phyloP scores from a whole-genome alignment of 2,113 vertebrate species.

The Erpornis zantholeuca region DNA sequence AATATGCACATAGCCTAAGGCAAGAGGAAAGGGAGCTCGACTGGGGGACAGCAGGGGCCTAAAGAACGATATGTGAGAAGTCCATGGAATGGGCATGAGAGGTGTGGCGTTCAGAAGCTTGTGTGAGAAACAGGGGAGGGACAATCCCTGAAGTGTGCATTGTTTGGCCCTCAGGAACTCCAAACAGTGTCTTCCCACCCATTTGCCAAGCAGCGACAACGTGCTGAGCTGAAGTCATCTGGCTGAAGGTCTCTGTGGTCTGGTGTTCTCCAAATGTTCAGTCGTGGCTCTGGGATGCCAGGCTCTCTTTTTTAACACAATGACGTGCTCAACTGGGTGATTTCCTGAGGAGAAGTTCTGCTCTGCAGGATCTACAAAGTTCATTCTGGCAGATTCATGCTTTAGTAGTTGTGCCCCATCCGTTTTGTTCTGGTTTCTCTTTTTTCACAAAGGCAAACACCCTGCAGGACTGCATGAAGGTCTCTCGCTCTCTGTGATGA shows the following conservation, averaged over 20 bases:
- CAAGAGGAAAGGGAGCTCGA: not conserved
- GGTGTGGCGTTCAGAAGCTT: not conserved
- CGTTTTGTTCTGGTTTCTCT: not conserved
- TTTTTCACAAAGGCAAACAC: accelerated
- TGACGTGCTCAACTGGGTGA: not conserved
- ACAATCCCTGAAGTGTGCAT: not conserved
- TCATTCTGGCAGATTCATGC: not conserved
- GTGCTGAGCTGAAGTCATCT: not conserved
- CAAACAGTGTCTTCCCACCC: not conserved
- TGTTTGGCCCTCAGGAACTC: not conserved
- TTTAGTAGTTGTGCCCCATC: not conserved
- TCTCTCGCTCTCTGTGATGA: not conserved
- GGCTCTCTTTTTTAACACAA: not conserved
- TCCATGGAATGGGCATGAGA: not conserved
- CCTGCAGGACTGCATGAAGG: not conserved
- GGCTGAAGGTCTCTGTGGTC: not conserved
- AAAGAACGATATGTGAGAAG: not conserved
- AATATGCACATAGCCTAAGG: not conserved
- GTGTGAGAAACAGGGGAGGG: not conserved
- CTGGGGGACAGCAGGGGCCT: not conserved
- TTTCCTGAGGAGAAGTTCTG: not conserved
- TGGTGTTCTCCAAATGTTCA: not conserved
- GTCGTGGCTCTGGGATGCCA: not conserved
- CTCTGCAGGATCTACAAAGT: not conserved
- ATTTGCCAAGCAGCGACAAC: not conserved